Conservation (phyloP, 35 echinoderm and acorn worm genomes). For the Apostichopus japonicus region DNA sequence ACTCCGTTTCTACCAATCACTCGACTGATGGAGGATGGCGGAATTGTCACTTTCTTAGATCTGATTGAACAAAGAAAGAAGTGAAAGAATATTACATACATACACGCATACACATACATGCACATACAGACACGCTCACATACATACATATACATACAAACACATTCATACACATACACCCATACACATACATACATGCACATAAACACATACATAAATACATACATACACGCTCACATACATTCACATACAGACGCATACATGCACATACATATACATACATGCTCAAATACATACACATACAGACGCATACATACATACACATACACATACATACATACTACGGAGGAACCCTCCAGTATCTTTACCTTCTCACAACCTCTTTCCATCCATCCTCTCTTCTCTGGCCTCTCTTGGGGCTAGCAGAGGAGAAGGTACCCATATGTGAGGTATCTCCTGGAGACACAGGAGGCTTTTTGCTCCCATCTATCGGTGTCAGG, state of each 20-base stretch:
- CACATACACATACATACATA: conserved; percentile 47
- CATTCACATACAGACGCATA: conserved; percentile 47
- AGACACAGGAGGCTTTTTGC: conserved; percentile 71
- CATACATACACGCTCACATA: conserved; percentile 54
- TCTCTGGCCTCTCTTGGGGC: conserved; percentile 89
- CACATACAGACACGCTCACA: too few relatives aligned
- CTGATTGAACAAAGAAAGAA: conserved; percentile 44
- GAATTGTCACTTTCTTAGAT: conserved; percentile 98
- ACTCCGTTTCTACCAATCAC: conserved; percentile 96
- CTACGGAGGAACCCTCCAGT: background rate
- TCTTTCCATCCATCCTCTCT: conserved; percentile 92
- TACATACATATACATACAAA: too few relatives aligned
- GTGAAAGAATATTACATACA: background rate
- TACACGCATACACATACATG: too few relatives aligned
- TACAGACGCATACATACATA: conserved; percentile 41
- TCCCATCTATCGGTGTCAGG: conserved; percentile 47
- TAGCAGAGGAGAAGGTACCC: conserved; percentile 73
- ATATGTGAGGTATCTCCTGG: conserved; percentile 38
- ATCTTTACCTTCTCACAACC: conserved; percentile 85
- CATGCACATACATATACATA: conserved; percentile 33
- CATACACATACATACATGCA: background rate
- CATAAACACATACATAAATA: conserved; percentile 50
- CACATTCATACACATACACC: too few relatives aligned
- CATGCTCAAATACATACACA: conserved; percentile 46
- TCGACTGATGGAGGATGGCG: conserved; percentile 87